Base-by-base conservation (phyloP, 2,888 invertebrate species). In the Cheilosia variabilis region DNA sequence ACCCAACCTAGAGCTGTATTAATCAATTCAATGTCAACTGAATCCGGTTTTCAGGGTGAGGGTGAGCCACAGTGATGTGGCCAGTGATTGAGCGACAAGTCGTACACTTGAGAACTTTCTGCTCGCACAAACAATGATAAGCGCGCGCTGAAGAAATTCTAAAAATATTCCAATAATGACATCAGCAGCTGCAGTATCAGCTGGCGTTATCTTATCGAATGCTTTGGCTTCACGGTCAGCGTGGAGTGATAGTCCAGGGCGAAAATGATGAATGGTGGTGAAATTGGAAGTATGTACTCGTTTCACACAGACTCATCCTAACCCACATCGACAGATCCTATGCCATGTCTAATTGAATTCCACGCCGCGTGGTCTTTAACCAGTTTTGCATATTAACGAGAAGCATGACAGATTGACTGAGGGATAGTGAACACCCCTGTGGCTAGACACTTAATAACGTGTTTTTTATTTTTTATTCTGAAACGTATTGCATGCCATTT, bases 321-420 rank as follows among this genome's bases (percentile, higher is more conserved):
- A 60, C 83, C 73, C 79, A 84, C 79, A 58, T 75, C 37, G 43
- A 63, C 41, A 10, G 10, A 22, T 62, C 52, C 52, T 58, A 22
- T 47, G 62, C 53, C 52, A 52, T 60, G 37, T n/a, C 19, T 24
- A 47, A 77, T 66, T 69, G 68, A 63, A 66, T 66, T 17, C 50
- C 43, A 45, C 31, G 53, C 43, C 24, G 31, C 37, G 60, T 24
- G 19, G 60, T 66, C 41, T 60, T 37, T 15, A 66, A 72, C 72
- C 57, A 58, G 41, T 55, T 62, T 43, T 43, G 27, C 72, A 68
- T 60, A 63, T 65, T 24, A 58, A 45, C 53, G 27, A 57, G 43
- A 31, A 10, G 19, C 58, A 69, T 69, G 77, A 77, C 65, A 72
- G 78, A 78, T 66, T 77, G 71, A 65, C 71, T 45, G 58, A 53